A percentile compares a stretch with the other conserved stretches of the same genome.
These are phyloP conservation scores for Bujurquina vittata DNA, from an alignment of 2,113 vertebrate genomes.

Conservation along the genomic window DNA sequence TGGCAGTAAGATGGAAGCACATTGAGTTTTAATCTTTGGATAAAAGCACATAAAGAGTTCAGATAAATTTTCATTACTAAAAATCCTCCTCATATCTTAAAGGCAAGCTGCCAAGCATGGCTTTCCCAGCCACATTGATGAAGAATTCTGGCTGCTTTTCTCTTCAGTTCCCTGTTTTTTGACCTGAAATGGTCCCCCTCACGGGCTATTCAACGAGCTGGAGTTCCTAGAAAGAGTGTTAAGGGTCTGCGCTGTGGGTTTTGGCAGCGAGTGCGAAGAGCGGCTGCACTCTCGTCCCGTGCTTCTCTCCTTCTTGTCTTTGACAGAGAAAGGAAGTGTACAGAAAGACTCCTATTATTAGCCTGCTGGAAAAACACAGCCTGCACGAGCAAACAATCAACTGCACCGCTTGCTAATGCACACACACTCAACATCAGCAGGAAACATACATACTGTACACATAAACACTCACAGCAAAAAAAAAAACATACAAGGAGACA, in stretches of 20 bases:
- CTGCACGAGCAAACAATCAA: constrained; percentile 19
- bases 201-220: constrained; percentile 51
- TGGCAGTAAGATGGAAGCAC: neutral
- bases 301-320: constrained; percentile 29
- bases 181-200: constrained; percentile 45
- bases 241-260: constrained; percentile 41
- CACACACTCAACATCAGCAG: neutral
- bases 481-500: no score
- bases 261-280: constrained; percentile 51
- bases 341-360: constrained; percentile 69
- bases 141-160: constrained; percentile 26
- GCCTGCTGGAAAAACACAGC: constrained; percentile 36
- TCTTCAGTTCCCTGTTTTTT: constrained; percentile 21
- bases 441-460: neutral
- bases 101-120: neutral
- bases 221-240: constrained; percentile 75
- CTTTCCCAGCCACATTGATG: neutral
- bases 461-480: no score
- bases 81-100: neutral
- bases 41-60: neutral
- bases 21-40: neutral
- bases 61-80: neutral
- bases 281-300: constrained; percentile 13
- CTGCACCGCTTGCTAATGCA: neutral
- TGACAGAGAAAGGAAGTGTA: constrained; percentile 24